Conservation (phyloP, 2,113 vertebrate genomes). For the Limanda limanda region DNA sequence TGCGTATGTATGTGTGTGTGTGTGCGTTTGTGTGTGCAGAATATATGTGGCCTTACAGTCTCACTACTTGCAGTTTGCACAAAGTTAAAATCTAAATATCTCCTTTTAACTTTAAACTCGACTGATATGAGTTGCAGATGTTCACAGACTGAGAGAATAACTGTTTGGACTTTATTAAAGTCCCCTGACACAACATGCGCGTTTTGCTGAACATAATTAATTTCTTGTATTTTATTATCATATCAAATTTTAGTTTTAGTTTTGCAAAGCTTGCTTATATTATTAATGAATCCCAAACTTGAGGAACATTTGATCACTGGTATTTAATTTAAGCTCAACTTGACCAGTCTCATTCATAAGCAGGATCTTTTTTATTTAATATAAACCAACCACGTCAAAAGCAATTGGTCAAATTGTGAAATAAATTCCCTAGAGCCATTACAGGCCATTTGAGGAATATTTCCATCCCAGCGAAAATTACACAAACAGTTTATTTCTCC, state of each 20-base stretch:
- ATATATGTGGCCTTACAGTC: slow-evolving; percentile 32
- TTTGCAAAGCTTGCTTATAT: background rate
- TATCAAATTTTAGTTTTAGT: background rate
- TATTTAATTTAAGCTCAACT: background rate
- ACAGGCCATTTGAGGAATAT: background rate
- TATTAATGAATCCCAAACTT: background rate
- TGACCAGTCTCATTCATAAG: background rate
- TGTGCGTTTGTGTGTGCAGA: slow-evolving; percentile 16
- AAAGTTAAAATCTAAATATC: slow-evolving; percentile 24
- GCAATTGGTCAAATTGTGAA: background rate
- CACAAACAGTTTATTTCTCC: background rate
- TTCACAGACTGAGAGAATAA: too few species aligned
- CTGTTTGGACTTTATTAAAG: too few species aligned
- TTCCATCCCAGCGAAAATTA: slow-evolving; percentile 8
- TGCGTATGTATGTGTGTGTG: background rate
- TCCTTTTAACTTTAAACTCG: slow-evolving; percentile 29
- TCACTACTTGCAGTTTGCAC: slow-evolving; percentile 19
- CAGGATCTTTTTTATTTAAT: background rate
- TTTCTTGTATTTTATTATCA: background rate
- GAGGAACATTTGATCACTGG: background rate
- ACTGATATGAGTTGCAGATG: background rate
- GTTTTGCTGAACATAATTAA: background rate
- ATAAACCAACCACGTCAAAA: background rate
- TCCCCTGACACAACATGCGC: slow-evolving; percentile 22
- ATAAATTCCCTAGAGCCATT: background rate